Base-by-base conservation (phyloP, 2,888 invertebrate genomes). In the Stenolophus ochropezus region DNA sequence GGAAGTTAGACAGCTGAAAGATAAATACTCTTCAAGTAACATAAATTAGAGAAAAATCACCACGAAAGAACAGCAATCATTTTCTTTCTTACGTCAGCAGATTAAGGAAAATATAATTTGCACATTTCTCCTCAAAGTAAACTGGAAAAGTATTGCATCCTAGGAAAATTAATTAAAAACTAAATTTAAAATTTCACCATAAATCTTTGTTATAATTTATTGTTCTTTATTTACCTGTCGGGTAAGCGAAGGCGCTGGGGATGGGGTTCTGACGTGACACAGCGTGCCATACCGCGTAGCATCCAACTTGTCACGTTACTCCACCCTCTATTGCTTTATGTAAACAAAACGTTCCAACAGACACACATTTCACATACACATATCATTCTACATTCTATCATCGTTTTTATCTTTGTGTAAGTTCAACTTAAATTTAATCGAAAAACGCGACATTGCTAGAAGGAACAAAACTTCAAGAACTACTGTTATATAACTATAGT, bases 131-230 rank as follows among this genome's bases (percentile, higher is more conserved):
- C 73, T 81, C 79, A 83, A 82, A 79, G 83, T 83, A 82, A 83
- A 85, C 83, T 85, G 84, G 84, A 85, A 85, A 85, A 85, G 84
- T 84, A 85, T 85, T 85, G 85, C 85, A 85, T 84, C 84, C 83
- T 84, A 85, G 85, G 81, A 84, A 84, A 87, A 87, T 86, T 86
- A 87, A 87, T 87, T 86, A 86, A 87, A 87, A 86, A 85, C 85
- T 85, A 85, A 86, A 86, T 86, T 86, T 86, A 84, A 86, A 86
- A 85, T 84, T 85, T 85, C 84, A 82, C 85, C 85, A 86, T 86
- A 86, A 87, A 87, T 86, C 85, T 85, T 23, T 27, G 53, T 27
- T 80, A 58, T 86, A 86, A 87, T 87, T 86, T 86, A 86, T 86
- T 85, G 85, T 84, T 84, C 84, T 84, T 85, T 86, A 86, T 86